Base-by-base conservation (phyloP, 64 coral and sea anemone genomes). In the Dendronephthya gigantea region DNA sequence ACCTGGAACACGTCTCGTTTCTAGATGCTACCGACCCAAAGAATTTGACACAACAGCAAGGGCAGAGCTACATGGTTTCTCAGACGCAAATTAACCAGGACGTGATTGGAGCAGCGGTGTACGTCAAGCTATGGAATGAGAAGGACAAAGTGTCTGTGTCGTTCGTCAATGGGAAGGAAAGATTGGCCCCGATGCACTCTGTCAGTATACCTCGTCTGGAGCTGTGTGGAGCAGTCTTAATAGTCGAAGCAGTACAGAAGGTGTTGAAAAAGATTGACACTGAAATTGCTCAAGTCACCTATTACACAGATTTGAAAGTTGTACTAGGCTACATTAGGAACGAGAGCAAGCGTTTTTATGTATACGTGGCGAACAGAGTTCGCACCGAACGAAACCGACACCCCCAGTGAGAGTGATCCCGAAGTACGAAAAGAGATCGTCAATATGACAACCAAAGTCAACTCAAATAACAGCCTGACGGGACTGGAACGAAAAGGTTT, bases 241-340 rank as follows among this genome's bases (percentile, higher is more conserved):
- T 59, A 16, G 40, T 39, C 10, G 35, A 50, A 23, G 69, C 45
- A 0, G 86, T 88, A 19, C 39, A 25, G 34, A 88, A 88, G 31
- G 79, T 88, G 37, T n/a, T n/a, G 32, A 88, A 88, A 35, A 43
- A 88, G 14, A 88, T 88, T 7, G 86, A 82, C 14, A 82, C 79
- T 1, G 27, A 88, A 0, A 88, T 88, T 48, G 69, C 0, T 7
- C 29, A 81, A 88, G 86, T 88, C 43, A 82, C 86, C 19, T 88
- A 81, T 27, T 88, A 88, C 40, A 82, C 34, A 33, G 86, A 88
- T 48, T 76, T 68, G 29, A 86, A 86, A n/a, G 85, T 86, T 36
- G 85, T 74, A 17, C 22, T 86, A 23, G 85, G 85, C 14, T 88
- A 88, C 17, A 88, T 88, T 15, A 32, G 0, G 3, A 88, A 88